These are phyloP conservation scores for Sinosuthora webbiana DNA, from an alignment of 2,113 vertebrate species.

Conservation along the genomic window DNA sequence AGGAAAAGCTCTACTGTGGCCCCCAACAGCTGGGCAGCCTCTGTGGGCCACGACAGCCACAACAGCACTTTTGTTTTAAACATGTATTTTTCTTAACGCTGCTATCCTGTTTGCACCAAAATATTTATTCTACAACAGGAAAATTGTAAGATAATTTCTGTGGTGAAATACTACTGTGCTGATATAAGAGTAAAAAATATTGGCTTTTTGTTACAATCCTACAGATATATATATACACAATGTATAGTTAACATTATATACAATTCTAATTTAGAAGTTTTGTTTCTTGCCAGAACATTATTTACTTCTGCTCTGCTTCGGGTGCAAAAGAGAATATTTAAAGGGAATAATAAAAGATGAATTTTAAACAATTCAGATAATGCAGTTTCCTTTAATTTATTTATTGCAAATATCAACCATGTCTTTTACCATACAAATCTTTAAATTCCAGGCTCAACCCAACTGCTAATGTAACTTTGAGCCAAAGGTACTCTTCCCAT, in stretches of 20 bases:
- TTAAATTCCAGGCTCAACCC: neutral
- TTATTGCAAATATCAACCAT: neutral
- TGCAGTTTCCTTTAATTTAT: neutral
- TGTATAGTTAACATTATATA: neutral
- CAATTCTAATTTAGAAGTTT: neutral
- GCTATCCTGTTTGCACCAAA: neutral
- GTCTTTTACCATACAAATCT: neutral
- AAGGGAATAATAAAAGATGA: neutral
- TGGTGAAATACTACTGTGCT: neutral
- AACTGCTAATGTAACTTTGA: neutral
- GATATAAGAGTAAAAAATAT: neutral
- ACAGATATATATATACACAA: neutral
- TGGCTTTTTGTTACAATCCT: neutral
- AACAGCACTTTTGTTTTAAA: neutral
- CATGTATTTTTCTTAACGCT: neutral
- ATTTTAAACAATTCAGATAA: neutral
- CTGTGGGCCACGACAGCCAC: neutral
- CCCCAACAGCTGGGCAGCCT: neutral
- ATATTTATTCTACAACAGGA: neutral
- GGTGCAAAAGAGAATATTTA: neutral
- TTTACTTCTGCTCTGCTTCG: neutral
- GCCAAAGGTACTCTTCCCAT: neutral
- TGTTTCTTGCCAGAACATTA: neutral
- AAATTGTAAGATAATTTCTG: neutral
- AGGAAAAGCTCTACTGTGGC: neutral